Evolutionary conservation across 1,140 invertebrate genomes (phyloP), one percentile per base, ranked within the genome.

Genomic region (Trissolcus basalis): DNA sequence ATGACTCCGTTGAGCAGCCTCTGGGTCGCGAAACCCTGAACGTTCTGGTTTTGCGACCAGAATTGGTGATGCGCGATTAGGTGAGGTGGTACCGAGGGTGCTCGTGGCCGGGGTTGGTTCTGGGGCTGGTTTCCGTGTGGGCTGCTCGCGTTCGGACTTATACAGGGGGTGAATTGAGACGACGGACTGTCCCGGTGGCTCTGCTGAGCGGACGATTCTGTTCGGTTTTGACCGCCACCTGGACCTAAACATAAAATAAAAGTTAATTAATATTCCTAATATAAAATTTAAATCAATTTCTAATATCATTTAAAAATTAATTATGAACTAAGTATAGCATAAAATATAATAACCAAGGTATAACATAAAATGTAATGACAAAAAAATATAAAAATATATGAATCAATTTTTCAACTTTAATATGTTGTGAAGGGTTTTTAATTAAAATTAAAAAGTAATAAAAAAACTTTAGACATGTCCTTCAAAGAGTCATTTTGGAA

Each of bases 1-100:
- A 85, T 90, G 54, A 83, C 88, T 60, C 85, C 89, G 77, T 83
- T 90, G 67, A 83, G 82, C 76, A 87, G 81, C 84, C 84, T 86
- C 77, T 86, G 86, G 54, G 87, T 86, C 54, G 90, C 88, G 41
- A 90, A 90, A 78, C 90, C 88, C 76, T 91, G 91, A 63, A 91
- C 89, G 80, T 88, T 89, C 61, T 82, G 80, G 55, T 84, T 86
- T 39, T 87, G 87, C 44, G 86, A 81, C 87, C 87, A 88, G 56
- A 88, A 88, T 36, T 87, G 87, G 65, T 84, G 87, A 71, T 90
- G 77, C 80, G 89, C 82, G 80, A 90, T 56, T 59, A 87, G 78
- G 77, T 87, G 88, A 43, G 89, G 82, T 44, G 87, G 84, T 73
- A 87, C 89, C 83, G 88, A 88, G 56, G 83, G 89, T 47, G 80